Percentiles rank a stretch among this genome's conserved stretches.
Conservation (phyloP, 2,888 invertebrate genomes). For the Hyppa rectilinea region DNA sequence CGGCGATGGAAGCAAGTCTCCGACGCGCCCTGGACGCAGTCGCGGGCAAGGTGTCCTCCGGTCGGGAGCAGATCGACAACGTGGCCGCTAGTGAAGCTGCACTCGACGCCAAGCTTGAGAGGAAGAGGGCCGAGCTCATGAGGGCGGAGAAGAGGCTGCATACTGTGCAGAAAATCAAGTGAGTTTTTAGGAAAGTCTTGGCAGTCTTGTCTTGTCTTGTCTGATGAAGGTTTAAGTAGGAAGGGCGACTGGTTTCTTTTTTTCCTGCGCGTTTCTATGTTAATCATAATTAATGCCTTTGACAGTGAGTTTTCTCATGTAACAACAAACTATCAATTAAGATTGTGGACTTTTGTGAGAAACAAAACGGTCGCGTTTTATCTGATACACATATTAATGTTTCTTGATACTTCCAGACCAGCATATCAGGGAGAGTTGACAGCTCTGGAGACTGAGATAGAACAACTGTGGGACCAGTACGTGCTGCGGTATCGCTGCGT, state of each 20-base stretch:
- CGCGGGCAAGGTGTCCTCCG: slow-evolving; percentile 93
- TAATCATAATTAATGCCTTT: too few relatives aligned
- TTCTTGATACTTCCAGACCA: slow-evolving; percentile 91
- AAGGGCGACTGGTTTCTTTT: too few relatives aligned
- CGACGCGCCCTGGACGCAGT: slow-evolving; percentile 93
- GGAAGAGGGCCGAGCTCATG: slow-evolving; percentile 96
- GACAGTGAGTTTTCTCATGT: too few relatives aligned
- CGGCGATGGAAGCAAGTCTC: slow-evolving; percentile 95
- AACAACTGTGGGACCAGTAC: slow-evolving; percentile 96
- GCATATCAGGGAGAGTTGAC: slow-evolving; percentile 99
- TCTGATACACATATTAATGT: background rate
- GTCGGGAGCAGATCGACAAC: slow-evolving; percentile 94
- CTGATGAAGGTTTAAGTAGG: too few relatives aligned
- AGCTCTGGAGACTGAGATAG: slow-evolving; percentile 95
- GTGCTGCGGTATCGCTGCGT: slow-evolving; percentile 96
- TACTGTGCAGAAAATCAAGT: slow-evolving; percentile 98
- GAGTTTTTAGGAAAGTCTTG: slow-evolving; percentile 60
- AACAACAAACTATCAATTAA: too few relatives aligned
- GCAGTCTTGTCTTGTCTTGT: too few relatives aligned
- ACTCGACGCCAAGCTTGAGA: slow-evolving; percentile 97
- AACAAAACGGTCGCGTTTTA: background rate
- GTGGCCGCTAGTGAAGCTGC: slow-evolving; percentile 97
- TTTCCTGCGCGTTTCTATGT: too few relatives aligned
- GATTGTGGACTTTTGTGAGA: too few relatives aligned
- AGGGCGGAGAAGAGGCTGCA: slow-evolving; percentile 98